Base-by-base conservation (phyloP, 2,888 invertebrate species). In the Blera fallax region DNA sequence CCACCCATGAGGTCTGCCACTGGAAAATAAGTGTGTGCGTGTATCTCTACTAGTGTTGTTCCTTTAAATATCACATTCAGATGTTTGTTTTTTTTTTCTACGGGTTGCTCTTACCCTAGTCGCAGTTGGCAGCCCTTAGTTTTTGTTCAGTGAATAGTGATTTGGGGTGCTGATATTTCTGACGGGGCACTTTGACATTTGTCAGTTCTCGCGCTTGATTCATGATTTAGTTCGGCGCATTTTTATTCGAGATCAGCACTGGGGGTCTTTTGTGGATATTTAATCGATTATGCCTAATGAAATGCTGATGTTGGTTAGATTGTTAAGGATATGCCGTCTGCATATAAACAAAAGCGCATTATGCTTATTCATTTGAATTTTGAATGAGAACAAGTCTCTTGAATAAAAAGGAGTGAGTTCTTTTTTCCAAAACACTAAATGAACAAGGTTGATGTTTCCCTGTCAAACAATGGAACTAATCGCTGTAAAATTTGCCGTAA, bases 171-270 rank as follows among this genome's bases (percentile, higher is more conserved):
- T 21, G 21, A 45, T 52, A 50, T 56, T 72, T 54, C 21, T 52
- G 45, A 62, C 78, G 27, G 45, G 48, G 52, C 40, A 62, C 64
- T 78, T 79, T 79, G 79, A 65, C 79, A 79, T 79, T 79, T 79
- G 79, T 72, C 79, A 72, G 79, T 79, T 79, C 50, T 72, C 62
- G 70, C 79, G 72, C 48, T 79, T 70, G 72, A 72, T 64, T 72
- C 37, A 37, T 34, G 16, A 43, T 52, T 60, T 52, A 60, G 32
- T 72, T 56, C 56, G 21, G 64, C 45, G 56, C 37, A 65, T 62
- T 72, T 34, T 16, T 8, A 40, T 29, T 40, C 34, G n/a, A 37
- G 21, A 45, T 70, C 7, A 45, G 21, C 72, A 40, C 72, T 65
- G 48, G 56, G 45, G 56, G 45, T 65, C 70, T 37, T 62, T 78